Conservation (phyloP, 2,888 invertebrate species). For the Oxycera nigricornis region DNA sequence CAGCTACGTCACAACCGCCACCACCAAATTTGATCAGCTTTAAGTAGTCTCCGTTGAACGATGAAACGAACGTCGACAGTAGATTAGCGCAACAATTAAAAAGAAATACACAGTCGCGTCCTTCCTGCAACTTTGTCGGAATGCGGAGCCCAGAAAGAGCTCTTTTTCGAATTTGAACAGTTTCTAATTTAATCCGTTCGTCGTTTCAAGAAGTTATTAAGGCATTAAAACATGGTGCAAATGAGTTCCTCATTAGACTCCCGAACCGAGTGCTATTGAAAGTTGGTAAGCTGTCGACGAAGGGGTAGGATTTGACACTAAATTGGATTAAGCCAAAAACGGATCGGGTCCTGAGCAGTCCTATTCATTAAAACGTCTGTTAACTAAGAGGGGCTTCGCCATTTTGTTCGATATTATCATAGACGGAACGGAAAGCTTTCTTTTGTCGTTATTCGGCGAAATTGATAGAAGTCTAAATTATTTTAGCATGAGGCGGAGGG, state of each 20-base stretch:
- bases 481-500: too few species aligned
- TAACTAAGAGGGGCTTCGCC: too few species aligned
- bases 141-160: not conserved
- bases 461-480: too few species aligned
- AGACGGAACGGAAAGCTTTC: too few species aligned
- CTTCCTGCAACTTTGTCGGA: not conserved
- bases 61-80: constrained; percentile 11
- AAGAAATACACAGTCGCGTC: constrained; percentile 22
- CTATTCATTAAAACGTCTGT: constrained; percentile 17
- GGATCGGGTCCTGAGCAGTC: constrained; percentile 23
- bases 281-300: constrained; percentile 37
- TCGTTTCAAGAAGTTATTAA: constrained; percentile 39
- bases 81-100: constrained; percentile 36
- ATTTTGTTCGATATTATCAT: too few species aligned
- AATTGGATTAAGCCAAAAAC: constrained; percentile 39
- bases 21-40: not conserved
- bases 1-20: not conserved
- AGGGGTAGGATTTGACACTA: constrained; percentile 39
- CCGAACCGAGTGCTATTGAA: not conserved
- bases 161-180: constrained; percentile 39
- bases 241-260: constrained; percentile 37
- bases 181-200: constrained; percentile 38
- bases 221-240: constrained; percentile 41
- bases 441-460: too few species aligned
- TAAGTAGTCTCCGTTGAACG: not conserved